These are phyloP conservation scores for Taphrorychus bicolor DNA, from an alignment of 2,888 invertebrate species.

Conservation along the genomic window DNA sequence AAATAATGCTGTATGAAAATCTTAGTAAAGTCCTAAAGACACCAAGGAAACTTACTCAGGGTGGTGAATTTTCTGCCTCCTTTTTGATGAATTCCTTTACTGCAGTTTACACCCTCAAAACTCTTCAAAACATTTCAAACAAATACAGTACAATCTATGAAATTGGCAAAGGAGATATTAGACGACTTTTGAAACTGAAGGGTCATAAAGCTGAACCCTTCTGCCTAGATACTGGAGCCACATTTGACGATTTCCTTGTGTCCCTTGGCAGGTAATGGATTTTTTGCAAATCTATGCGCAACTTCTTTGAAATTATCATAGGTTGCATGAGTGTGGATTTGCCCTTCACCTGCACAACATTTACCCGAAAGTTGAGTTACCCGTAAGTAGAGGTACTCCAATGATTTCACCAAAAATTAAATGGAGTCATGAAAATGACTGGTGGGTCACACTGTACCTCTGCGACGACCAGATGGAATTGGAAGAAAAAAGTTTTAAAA, in stretches of 20 bases:
- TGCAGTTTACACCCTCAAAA: no score
- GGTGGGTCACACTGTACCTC: constrained; percentile 67
- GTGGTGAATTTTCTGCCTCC: no score
- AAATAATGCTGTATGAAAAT: no score
- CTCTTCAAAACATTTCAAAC: background rate
- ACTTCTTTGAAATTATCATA: constrained; percentile 51
- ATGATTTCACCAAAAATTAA: constrained; percentile 74
- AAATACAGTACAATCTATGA: background rate
- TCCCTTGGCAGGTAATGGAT: constrained; percentile 30
- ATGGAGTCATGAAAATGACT: constrained; percentile 86
- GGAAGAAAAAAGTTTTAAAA: constrained; percentile 20
- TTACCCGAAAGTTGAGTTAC: constrained; percentile 78
- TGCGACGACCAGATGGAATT: constrained; percentile 64
- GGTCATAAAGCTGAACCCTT: background rate
- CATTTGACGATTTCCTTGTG: constrained; percentile 6
- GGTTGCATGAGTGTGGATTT: constrained; percentile 79
- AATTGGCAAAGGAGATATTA: background rate
- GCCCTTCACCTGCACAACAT: constrained; percentile 77
- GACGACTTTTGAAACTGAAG: background rate
- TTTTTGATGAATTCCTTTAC: no score
- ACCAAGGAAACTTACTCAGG: no score
- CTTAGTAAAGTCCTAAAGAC: no score
- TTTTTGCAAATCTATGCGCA: background rate
- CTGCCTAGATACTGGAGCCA: background rate
- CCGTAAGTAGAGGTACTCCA: constrained; percentile 72